These are phyloP conservation scores for Tetranychus piercei DNA, from an alignment of 2,888 invertebrate genomes.

Conservation along the genomic window DNA sequence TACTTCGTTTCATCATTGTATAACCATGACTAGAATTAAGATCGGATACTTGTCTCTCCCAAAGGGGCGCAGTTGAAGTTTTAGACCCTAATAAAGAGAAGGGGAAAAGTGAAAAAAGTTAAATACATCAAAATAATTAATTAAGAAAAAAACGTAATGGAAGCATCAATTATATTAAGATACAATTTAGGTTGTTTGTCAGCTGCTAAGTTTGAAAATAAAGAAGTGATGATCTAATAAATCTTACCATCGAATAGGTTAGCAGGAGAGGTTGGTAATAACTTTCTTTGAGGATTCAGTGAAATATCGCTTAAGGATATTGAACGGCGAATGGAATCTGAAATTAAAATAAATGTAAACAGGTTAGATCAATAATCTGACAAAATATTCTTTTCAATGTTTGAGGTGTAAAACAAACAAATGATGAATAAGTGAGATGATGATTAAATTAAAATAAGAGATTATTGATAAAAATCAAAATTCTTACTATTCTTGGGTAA, in stretches of 20 bases:
- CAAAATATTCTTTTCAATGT: not conserved
- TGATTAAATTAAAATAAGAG: no score
- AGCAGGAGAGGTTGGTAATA: not conserved
- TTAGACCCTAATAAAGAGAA: not conserved
- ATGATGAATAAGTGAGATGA: no score
- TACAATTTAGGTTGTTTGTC: not conserved
- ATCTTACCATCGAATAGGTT: constrained; percentile 2
- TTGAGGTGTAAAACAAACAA: no score
- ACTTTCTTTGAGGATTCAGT: constrained; percentile 10
- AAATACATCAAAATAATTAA: not conserved
- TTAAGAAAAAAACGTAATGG: not conserved
- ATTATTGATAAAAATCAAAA: not conserved
- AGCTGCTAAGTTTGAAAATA: not conserved
- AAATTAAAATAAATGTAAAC: not conserved
- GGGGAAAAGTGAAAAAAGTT: not conserved
- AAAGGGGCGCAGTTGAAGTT: constrained; percentile 18
- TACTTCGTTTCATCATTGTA: constrained; percentile 23
- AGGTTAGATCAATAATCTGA: not conserved
- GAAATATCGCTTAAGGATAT: constrained; percentile 22
- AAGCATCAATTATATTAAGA: not conserved
- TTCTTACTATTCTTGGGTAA: constrained; percentile 8
- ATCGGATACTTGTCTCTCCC: constrained; percentile 19
- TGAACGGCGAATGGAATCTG: constrained; percentile 11
- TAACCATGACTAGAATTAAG: constrained; percentile 10
- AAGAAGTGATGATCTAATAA: not conserved